These are phyloP conservation scores for Eremophila alpestris DNA, from an alignment of 2,797 vertebrate species.

Conservation along the genomic window DNA sequence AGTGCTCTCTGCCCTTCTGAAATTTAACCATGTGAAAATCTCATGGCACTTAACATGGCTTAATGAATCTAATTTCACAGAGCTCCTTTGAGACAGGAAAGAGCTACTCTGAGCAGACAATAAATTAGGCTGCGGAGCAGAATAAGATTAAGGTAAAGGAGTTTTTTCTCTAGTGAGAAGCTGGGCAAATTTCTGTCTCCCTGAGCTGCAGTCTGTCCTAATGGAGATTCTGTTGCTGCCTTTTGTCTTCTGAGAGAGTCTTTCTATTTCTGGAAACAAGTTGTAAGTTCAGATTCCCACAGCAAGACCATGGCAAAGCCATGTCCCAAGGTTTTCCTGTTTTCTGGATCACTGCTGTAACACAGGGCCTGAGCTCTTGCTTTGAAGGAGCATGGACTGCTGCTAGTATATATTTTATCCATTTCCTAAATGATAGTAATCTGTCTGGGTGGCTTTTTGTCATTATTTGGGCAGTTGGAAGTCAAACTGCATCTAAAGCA, in stretches of 20 bases:
- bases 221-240: background rate
- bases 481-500: background rate
- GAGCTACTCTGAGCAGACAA: slow-evolving; percentile 2
- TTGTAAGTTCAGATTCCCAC: background rate
- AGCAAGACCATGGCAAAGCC: background rate
- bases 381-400: background rate
- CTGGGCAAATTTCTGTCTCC: background rate
- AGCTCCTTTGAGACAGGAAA: slow-evolving; percentile 18
- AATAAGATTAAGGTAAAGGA: background rate
- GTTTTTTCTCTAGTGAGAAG: background rate
- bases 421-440: background rate
- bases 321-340: background rate
- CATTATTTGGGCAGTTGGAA: background rate
- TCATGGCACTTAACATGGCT: background rate
- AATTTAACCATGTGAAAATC: background rate
- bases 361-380: background rate
- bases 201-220: background rate
- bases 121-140: background rate
- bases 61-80: slow-evolving; percentile 44
- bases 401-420: background rate
- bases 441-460: background rate
- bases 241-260: background rate
- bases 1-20: background rate
- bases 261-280: background rate
- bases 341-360: background rate